Evolutionary conservation across 2,797 vertebrate species (phyloP).

Genomic region (Molossus molossus): DNA sequence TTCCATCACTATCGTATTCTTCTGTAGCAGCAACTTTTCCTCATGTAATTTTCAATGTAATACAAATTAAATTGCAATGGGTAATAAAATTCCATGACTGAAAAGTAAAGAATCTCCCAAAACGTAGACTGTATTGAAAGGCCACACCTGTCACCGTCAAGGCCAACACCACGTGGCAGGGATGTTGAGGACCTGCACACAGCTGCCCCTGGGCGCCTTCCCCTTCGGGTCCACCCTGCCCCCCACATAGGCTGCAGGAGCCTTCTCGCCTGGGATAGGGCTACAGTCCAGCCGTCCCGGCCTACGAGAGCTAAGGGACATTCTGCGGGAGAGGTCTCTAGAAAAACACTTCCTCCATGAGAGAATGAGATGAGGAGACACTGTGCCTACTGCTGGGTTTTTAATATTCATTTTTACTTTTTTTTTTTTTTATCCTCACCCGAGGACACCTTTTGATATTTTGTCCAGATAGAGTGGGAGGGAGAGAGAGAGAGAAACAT

Average conservation of each 20-base stretch:
- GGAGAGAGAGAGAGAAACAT: too few relatives aligned
- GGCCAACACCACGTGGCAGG: background rate
- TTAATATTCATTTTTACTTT: background rate
- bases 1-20: background rate
- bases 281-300: background rate
- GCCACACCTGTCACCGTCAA: background rate
- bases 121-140: slow-evolving; percentile 26
- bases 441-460: too few relatives aligned
- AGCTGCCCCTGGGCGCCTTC: background rate
- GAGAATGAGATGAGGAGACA: background rate
- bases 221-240: background rate
- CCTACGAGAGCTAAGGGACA: background rate
- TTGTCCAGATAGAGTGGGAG: too few relatives aligned
- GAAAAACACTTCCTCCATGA: background rate
- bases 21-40: background rate
- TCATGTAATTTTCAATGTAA: background rate
- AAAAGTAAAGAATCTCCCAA: slow-evolving; percentile 60
- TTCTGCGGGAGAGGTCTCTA: background rate
- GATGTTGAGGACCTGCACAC: rapidly evolving
- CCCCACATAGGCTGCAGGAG: rapidly evolving
- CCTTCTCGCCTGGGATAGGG: background rate
- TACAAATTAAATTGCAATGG: slow-evolving; percentile 33
- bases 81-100: slow-evolving; percentile 48
- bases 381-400: background rate
- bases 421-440: too few relatives aligned